Conservation (phyloP, 2,797 vertebrate genomes). For the Sebastiscus albofasciatus region DNA sequence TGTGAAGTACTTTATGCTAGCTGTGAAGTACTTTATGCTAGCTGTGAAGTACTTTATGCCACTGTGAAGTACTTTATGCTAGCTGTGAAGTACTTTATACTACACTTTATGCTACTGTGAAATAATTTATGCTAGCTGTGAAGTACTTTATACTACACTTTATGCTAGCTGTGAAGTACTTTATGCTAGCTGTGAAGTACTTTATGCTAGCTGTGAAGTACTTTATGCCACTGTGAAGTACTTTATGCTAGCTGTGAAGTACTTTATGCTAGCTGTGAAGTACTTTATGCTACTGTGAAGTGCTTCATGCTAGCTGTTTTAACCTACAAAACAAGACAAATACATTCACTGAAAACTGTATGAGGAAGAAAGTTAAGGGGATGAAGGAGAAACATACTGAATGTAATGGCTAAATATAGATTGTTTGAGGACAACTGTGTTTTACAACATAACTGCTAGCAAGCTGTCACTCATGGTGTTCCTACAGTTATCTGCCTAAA, state of each 20-base stretch:
- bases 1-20: no score
- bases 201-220: no score
- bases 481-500: not conserved
- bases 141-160: no score
- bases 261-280: no score
- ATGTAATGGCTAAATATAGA: not conserved
- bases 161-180: not conserved
- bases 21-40: no score
- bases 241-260: no score
- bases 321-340: not conserved
- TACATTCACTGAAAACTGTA: not conserved
- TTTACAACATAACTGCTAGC: not conserved
- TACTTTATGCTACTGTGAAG: no score
- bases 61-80: fast-evolving
- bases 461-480: not conserved
- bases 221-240: fast-evolving
- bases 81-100: no score
- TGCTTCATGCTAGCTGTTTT: not conserved
- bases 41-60: no score
- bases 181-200: no score
- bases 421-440: not conserved
- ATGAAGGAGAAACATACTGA: not conserved
- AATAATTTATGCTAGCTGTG: no score
- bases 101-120: no score
- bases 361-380: not conserved